phyloP scores from a whole-genome alignment of 2,113 vertebrate species.

The Zeus faber region DNA sequence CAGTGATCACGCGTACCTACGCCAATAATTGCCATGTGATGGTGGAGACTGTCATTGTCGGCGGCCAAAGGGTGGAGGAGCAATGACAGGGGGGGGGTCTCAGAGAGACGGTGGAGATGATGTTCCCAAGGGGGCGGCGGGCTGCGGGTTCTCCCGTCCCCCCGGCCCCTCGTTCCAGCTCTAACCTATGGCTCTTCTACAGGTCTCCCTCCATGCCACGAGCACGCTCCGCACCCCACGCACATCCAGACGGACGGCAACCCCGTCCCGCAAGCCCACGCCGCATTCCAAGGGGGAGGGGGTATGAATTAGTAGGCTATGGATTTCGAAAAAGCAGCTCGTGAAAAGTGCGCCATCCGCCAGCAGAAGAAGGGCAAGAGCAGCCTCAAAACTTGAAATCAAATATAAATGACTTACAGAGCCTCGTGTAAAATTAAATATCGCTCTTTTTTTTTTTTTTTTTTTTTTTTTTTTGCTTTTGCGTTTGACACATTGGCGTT shows the following conservation, averaged over 20 bases:
- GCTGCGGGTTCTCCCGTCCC: conserved; percentile 37
- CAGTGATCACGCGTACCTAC: conserved; percentile 51
- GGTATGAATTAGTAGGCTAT: conserved; percentile 47
- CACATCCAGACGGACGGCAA: conserved; percentile 23
- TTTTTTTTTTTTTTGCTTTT: conserved; percentile 15
- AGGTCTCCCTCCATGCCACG: conserved; percentile 52
- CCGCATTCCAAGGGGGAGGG: conserved; percentile 11
- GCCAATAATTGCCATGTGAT: conserved; percentile 49
- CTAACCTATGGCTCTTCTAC: conserved; percentile 44
- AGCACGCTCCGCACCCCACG: conserved; percentile 32
- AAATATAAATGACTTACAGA: conserved; percentile 27
- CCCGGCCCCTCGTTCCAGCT: too few species aligned
- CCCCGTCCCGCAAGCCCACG: background rate
- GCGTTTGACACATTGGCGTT: background rate
- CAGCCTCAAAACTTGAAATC: conserved; percentile 18
- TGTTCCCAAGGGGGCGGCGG: conserved; percentile 23
- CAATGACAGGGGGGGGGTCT: conserved; percentile 64
- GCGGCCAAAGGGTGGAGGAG: conserved; percentile 41
- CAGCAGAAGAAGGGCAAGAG: conserved; percentile 44
- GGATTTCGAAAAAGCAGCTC: conserved; percentile 40
- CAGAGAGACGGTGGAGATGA: conserved; percentile 49
- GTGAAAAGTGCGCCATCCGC: conserved; percentile 26
- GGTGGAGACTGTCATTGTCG: conserved; percentile 49
- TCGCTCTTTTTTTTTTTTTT: conserved; percentile 22
- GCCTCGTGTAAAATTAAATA: conserved; percentile 14